Evolutionary conservation across 2,113 vertebrate species (phyloP).

Genomic region (Anser brachyrhynchus): DNA sequence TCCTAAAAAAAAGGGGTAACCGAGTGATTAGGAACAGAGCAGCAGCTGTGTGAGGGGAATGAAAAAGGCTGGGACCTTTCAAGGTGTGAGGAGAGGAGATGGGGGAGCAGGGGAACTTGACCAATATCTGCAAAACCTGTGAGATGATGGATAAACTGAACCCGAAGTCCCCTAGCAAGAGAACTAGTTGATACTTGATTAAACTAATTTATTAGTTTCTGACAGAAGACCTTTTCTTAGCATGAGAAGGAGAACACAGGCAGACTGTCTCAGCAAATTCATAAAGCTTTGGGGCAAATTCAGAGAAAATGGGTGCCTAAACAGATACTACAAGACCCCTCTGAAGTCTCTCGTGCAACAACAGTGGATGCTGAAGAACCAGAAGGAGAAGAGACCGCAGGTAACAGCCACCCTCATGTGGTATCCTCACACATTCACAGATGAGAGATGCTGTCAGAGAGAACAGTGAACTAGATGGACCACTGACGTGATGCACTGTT

Average conservation of each 20-base stretch:
- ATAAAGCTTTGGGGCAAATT: neutral
- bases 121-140: neutral
- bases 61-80: neutral
- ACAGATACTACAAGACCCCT: neutral
- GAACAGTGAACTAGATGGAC: neutral
- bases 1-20: neutral
- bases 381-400: neutral
- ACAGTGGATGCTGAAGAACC: neutral
- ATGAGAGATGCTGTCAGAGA: neutral
- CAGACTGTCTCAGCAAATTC: neutral
- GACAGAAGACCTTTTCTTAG: neutral
- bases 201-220: neutral
- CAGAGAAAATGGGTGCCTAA: fast-evolving
- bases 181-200: neutral
- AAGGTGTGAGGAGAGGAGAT: neutral
- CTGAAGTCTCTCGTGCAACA: neutral
- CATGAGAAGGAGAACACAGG: neutral
- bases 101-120: fast-evolving
- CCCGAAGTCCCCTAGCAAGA: neutral
- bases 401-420: neutral
- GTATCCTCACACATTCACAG: neutral
- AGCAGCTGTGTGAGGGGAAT: neutral
- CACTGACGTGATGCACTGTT: neutral
- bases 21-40: neutral
- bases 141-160: neutral